Evolutionary conservation across 2,113 vertebrate genomes (phyloP), one percentile per base, ranked within the genome.

Genomic region (Tetraodon nigroviridis): DNA sequence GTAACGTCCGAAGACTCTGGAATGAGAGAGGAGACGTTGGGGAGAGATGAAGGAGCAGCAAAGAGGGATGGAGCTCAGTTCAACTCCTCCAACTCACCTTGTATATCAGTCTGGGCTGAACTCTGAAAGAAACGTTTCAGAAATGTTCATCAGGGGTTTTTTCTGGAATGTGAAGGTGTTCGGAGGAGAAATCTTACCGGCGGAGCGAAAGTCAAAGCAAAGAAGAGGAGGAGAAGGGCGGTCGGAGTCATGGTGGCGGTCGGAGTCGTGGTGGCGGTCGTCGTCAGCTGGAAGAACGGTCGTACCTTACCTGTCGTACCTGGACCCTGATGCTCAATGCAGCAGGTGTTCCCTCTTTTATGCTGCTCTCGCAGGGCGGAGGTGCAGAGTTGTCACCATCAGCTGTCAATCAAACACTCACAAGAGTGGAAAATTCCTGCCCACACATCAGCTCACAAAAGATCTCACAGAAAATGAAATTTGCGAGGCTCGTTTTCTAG

Each of bases 221-320:
- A 13, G 53, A 73, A 12, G 47, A 81, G 16, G 63, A 68, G 14
- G 16, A 63, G 14, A 55, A 72, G 17, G n/a, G n/a, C n/a, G n/a
- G n/a, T n/a, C n/a, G n/a, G n/a, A n/a, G n/a, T n/a, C n/a, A n/a
- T n/a, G n/a, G n/a, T n/a, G n/a, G n/a, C n/a, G n/a, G n/a, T n/a
- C 18, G 67, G 64, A 47, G 49, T 2, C 78, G 77, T 77, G 58
- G 29, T 16, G 47, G 3, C 10, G 51, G 17, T 67, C 24, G 1
- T 51, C 51, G 40, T 0, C 10, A 15, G 21, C 64, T 63, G 17
- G 17, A 54, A 46, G 21, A 0, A 41, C 7, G 47, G 19, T 50
- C 13, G 32, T n/a, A 53, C 44, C 59, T 60, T 51, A 61, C 58
- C 54, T 73, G 73, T 11, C 6, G 54, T 1, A 51, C 1, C 54